Percentiles rank a stretch among this genome's conserved stretches.
Evolutionary conservation across 2,888 invertebrate genomes (phyloP).

Genomic region (Clepsis dumicolana): DNA sequence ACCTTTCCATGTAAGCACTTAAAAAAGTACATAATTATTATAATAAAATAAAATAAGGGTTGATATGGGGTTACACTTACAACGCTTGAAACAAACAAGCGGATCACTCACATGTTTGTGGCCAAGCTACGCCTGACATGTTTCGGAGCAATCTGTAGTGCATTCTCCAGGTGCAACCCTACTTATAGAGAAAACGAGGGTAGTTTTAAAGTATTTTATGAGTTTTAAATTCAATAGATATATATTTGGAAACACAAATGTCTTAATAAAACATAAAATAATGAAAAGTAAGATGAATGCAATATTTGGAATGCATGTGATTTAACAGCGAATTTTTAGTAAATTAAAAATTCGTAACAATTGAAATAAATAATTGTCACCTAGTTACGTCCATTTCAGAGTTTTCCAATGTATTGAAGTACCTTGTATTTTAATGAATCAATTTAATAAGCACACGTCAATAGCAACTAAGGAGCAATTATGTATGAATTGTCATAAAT

Average conservation of each 20-base stretch:
- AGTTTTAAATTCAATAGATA: neutral
- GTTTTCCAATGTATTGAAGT: neutral
- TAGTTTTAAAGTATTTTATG: neutral
- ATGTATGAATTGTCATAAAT: neutral
- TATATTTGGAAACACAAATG: neutral
- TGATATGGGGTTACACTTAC: too few species aligned
- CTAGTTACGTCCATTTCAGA: neutral
- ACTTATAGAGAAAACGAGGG: too few species aligned
- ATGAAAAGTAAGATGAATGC: neutral
- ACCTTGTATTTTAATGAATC: neutral
- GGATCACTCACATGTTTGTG: too few species aligned
- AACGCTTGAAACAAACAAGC: too few species aligned
- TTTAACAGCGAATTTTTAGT: slow-evolving; percentile 17
- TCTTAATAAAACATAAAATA: neutral
- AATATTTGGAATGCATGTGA: slow-evolving; percentile 38
- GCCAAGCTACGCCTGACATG: too few species aligned
- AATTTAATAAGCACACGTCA: too few species aligned
- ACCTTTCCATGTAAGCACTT: neutral
- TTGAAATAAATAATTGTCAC: neutral
- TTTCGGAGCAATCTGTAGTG: too few species aligned
- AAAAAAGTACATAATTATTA: neutral
- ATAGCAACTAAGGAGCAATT: neutral
- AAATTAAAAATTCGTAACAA: neutral
- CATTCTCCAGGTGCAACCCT: too few species aligned
- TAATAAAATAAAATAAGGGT: neutral